Conservation (phyloP, 2,888 invertebrate species). For the Alsophila aescularia region DNA sequence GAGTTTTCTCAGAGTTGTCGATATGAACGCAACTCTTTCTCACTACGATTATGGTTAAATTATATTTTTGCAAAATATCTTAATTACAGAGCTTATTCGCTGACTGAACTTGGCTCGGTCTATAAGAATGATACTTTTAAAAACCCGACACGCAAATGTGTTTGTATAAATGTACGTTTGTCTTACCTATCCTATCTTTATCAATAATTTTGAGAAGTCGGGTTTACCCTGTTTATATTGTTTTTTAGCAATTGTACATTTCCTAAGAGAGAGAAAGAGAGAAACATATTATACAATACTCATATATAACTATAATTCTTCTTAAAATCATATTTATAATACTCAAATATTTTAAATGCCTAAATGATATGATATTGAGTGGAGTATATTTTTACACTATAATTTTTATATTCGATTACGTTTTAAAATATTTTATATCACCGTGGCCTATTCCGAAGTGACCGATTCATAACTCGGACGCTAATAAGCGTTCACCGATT, state of each 20-base stretch:
- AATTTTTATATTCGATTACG: constrained; percentile 58
- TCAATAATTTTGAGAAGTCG: constrained; percentile 27
- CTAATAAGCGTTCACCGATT: not conserved
- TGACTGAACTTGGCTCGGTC: constrained; percentile 23
- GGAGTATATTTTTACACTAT: constrained; percentile 70
- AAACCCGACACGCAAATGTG: constrained; percentile 2
- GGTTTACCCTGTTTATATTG: constrained; percentile 22
- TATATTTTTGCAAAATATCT: constrained; percentile 7
- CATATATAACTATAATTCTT: constrained; percentile 55
- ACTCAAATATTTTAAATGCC: constrained; percentile 47
- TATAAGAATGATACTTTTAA: constrained; percentile 16
- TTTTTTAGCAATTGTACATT: constrained; percentile 62
- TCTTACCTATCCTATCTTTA: constrained; percentile 13
- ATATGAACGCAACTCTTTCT: constrained; percentile 15
- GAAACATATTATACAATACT: constrained; percentile 51
- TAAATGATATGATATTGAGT: constrained; percentile 59
- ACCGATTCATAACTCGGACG: constrained; percentile 12
- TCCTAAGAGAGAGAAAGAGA: constrained; percentile 74
- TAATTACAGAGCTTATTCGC: constrained; percentile 23
- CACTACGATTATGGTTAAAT: not conserved
- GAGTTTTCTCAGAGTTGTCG: not conserved
- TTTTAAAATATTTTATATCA: constrained; percentile 46
- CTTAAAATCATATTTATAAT: constrained; percentile 52
- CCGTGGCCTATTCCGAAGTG: constrained; percentile 32
- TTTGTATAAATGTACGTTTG: constrained; percentile 9